phyloP scores from a whole-genome alignment of 2,888 invertebrate genomes.

The Idaea aversata region DNA sequence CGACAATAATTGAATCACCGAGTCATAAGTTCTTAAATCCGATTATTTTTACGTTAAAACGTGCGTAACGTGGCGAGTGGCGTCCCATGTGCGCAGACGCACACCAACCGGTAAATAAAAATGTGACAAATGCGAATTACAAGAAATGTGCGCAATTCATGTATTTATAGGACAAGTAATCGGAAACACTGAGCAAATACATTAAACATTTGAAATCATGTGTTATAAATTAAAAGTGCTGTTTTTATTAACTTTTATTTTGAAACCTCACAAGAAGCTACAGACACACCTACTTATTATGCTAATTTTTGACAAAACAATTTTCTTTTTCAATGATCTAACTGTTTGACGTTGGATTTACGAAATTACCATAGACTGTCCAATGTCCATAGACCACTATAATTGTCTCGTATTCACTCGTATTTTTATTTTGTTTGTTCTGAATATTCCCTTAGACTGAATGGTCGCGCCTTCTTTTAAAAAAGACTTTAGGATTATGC shows the following conservation, averaged over 20 bases:
- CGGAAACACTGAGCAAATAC: neutral
- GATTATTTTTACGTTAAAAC: neutral
- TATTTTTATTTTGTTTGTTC: too few species aligned
- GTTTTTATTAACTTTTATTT: neutral
- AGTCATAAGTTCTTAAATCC: neutral
- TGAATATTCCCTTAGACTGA: too few species aligned
- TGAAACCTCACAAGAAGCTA: too few species aligned
- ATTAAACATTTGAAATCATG: neutral
- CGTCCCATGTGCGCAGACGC: neutral
- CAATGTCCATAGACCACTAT: too few species aligned
- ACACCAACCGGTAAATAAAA: conserved; percentile 29
- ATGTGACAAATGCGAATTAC: conserved; percentile 54
- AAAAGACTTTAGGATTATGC: too few species aligned
- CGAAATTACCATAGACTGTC: too few species aligned
- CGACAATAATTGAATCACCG: conserved; percentile 1
- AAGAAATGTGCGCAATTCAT: conserved; percentile 42
- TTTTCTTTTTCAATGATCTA: too few species aligned
- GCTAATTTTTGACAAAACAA: too few species aligned
- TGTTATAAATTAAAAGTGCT: neutral
- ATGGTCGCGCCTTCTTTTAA: too few species aligned
- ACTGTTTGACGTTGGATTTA: too few species aligned
- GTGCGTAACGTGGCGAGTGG: neutral
- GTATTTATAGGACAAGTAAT: conserved; percentile 37
- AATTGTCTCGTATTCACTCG: too few species aligned
- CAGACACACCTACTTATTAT: too few species aligned